Evolutionary conservation across 2,797 vertebrate species (phyloP), one percentile per base, ranked within the genome.

Genomic region (Caiman crocodilus): DNA sequence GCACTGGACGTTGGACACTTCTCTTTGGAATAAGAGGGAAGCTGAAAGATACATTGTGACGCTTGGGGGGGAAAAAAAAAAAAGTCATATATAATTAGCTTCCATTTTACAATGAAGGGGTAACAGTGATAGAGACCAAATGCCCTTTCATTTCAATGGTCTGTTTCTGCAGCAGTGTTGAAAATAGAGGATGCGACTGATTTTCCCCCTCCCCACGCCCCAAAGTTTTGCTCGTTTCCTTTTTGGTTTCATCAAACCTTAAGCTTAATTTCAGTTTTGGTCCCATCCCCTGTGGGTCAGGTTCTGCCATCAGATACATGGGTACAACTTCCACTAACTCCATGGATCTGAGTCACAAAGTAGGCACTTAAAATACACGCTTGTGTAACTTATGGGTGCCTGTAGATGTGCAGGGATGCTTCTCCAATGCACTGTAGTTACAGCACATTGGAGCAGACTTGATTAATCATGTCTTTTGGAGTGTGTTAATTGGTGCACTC

Each of bases 161-260:
- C 14, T 69, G 3, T 21, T 84, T 89, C 61, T 35, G 1, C n/a
- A 80, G 32, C 12, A 75, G 84, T 63, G 28, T 9, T 56, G 61
- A 14, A 84, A 93, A 55, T 60, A 18, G 10, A 23, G 17, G 4
- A 1, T 2, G 0, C 16, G 4, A 2, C 21, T 77, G 16, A 4
- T 3, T 85, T 75, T 1, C 90, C 25, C 14, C 18, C 2, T 58
- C 30, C 5, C 57, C 59, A 14, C 2, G 42, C 1, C 0, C 3
- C 10, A 50, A 50, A 50, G 42, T 50, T 50, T 50, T 50, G 42
- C 9, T 50, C 3, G 10, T 50, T 50, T 11, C 42, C 42, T 11
- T 50, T 50, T 50, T 50, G 42, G 42, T 50, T 50, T 50, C 42
- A 50, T 50, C 42, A 50, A 0, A 67, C 88, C 14, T 78, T 32